phyloP scores from a whole-genome alignment of 1,140 invertebrate genomes.

The Sinella curviseta region DNA sequence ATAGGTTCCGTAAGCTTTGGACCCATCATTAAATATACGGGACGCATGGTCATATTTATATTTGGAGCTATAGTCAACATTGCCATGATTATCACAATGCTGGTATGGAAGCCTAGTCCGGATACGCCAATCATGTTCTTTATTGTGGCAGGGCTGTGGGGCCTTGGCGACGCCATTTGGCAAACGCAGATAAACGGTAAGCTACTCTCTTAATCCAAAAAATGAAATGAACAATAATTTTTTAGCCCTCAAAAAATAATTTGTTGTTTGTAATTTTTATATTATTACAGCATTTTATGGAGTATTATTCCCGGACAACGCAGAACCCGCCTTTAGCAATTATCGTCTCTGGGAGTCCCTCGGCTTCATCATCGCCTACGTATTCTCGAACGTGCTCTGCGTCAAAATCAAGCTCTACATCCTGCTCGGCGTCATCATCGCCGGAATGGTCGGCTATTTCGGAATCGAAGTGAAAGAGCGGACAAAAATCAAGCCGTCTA shows the following conservation, averaged over 20 bases:
- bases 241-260: too few relatives aligned
- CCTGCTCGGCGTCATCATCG: conserved; percentile 73
- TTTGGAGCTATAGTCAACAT: conserved; percentile 75
- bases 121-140: conserved; percentile 80
- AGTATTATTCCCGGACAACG: conserved; percentile 58
- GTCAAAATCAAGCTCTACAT: conserved; percentile 88
- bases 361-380: conserved; percentile 58
- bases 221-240: not conserved
- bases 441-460: conserved; percentile 78
- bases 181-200: conserved; percentile 95
- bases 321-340: conserved; percentile 64
- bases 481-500: conserved; percentile 27
- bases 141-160: conserved; percentile 83
- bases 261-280: not conserved
- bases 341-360: conserved; percentile 63
- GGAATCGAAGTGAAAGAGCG: conserved; percentile 69
- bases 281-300: conserved; percentile 58
- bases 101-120: conserved; percentile 84
- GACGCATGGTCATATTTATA: conserved; percentile 80
- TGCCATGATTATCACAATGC: conserved; percentile 61
- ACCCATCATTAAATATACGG: conserved; percentile 87
- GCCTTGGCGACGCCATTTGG: conserved; percentile 93
- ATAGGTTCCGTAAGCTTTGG: conserved; percentile 85
- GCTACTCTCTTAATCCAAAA: conserved; percentile 44
- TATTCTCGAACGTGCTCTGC: conserved; percentile 70